Conservation (phyloP, 2,113 vertebrate species). For the Actinemys pallida region DNA sequence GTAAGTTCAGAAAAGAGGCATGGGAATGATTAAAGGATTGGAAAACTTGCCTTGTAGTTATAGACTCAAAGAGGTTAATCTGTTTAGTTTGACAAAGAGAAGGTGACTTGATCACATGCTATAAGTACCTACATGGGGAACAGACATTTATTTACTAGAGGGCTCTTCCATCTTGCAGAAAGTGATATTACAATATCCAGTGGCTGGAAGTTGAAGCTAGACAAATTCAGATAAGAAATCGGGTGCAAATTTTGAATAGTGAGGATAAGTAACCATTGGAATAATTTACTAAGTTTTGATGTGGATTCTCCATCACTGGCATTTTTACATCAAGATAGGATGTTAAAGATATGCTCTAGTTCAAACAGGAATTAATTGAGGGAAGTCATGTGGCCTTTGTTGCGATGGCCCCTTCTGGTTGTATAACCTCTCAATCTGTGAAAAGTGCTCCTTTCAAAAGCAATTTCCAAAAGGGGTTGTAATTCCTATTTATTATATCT, state of each 20-base stretch:
- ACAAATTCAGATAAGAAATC: neutral
- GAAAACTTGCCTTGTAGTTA: neutral
- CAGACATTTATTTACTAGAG: neutral
- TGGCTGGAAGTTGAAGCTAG: neutral
- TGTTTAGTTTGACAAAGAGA: accelerated
- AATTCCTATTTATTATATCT: constrained; percentile 59
- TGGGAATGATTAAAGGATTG: neutral
- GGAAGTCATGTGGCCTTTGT: constrained; percentile 24
- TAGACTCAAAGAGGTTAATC: neutral
- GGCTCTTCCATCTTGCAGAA: neutral
- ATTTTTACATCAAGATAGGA: neutral
- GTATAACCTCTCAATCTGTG: constrained; percentile 59
- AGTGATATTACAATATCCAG: neutral
- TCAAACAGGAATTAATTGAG: constrained; percentile 51
- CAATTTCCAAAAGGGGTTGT: neutral
- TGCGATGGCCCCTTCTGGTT: constrained; percentile 45
- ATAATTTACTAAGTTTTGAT: neutral
- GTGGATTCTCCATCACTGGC: constrained; percentile 2
- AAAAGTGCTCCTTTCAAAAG: constrained; percentile 57
- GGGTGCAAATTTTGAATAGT: neutral
- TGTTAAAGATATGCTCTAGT: constrained; percentile 36
- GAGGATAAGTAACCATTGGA: neutral
- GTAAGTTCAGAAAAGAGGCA: neutral
- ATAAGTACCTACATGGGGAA: neutral
- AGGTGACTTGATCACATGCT: neutral